Evolutionary conservation across 2,113 vertebrate species (phyloP).

Genomic region (Psittacara wagleri): DNA sequence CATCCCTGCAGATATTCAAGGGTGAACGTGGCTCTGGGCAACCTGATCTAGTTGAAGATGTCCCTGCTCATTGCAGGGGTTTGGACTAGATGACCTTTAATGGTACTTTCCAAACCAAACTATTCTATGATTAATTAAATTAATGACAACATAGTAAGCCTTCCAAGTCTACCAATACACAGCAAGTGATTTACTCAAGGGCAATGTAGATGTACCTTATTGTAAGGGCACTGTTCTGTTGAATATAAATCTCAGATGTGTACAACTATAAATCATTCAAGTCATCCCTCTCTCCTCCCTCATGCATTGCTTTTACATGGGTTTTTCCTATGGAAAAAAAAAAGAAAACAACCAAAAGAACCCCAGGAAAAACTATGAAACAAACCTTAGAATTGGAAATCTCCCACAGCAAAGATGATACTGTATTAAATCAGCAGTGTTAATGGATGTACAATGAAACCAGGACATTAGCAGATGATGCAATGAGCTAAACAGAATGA

Average conservation of each 20-base stretch:
- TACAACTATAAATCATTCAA: background rate
- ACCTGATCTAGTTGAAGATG: background rate
- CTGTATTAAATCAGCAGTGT: background rate
- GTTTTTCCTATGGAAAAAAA: background rate
- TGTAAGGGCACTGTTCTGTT: background rate
- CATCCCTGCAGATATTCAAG: background rate
- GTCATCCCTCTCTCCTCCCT: background rate
- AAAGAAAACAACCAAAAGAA: background rate
- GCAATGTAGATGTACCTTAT: background rate
- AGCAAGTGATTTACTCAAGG: slow-evolving; percentile 8
- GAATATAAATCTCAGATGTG: background rate
- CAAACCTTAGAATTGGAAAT: background rate
- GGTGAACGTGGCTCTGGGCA: background rate
- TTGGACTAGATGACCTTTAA: background rate
- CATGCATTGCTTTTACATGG: background rate
- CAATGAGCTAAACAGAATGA: background rate
- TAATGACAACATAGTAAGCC: background rate
- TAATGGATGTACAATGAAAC: background rate
- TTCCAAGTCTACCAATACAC: background rate
- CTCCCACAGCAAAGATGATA: background rate
- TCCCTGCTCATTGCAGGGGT: background rate
- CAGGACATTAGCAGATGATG: background rate
- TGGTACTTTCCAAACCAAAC: background rate
- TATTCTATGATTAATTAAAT: background rate
- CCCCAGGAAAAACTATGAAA: background rate